Evolutionary conservation across 2,888 invertebrate genomes (phyloP).

Genomic region (Kryphioiulus occultus): DNA sequence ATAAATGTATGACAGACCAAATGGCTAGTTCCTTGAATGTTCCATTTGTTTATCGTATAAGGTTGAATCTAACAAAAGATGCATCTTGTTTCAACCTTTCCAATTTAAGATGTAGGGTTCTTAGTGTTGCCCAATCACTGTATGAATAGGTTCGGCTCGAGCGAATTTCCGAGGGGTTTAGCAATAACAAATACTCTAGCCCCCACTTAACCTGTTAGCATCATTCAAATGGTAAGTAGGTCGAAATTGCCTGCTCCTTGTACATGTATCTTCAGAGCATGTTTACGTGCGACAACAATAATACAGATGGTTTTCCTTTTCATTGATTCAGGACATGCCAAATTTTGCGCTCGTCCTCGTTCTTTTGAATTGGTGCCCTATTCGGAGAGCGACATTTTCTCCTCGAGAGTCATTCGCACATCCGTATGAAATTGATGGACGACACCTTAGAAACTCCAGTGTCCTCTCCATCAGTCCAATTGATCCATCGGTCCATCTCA

Average conservation of each 20-base stretch:
- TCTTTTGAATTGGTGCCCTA: not conserved
- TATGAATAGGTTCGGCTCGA: too few species aligned
- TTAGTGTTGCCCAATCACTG: too few species aligned
- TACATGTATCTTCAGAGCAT: not conserved
- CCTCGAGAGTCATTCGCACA: not conserved
- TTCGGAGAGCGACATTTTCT: not conserved
- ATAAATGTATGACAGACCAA: too few species aligned
- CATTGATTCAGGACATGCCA: not conserved
- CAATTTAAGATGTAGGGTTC: too few species aligned
- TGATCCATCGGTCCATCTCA: slow-evolving; percentile 1
- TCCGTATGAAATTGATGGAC: slow-evolving; percentile 23
- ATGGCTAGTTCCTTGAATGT: too few species aligned
- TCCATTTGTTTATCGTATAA: too few species aligned
- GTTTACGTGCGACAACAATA: not conserved
- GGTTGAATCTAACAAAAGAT: too few species aligned
- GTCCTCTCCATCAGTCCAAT: slow-evolving; percentile 1
- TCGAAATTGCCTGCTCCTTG: not conserved
- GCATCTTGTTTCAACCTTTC: too few species aligned
- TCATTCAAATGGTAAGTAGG: not conserved
- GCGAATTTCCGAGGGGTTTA: too few species aligned
- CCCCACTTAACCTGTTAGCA: not conserved
- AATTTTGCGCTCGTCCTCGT: not conserved
- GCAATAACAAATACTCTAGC: too few species aligned
- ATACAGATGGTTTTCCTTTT: not conserved
- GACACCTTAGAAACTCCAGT: not conserved